Evolutionary conservation across 2,113 vertebrate genomes (phyloP), one percentile per base, ranked within the genome.

Genomic region (Rattus rattus): DNA sequence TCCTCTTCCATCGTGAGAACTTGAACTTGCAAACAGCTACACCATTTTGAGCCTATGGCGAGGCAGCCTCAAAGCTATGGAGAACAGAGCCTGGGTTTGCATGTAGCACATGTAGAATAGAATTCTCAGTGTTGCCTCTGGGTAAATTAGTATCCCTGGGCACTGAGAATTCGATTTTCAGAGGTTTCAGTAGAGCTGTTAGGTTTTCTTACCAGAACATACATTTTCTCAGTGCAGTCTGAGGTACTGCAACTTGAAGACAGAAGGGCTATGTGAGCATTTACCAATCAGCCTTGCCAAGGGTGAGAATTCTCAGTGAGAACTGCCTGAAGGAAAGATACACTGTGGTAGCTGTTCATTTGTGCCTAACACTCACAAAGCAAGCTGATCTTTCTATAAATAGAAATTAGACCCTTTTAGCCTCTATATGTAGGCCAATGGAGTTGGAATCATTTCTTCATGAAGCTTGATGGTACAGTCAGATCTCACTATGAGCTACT

Each of bases 241-340:
- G 33, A 70, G 47, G 33, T 54, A 88, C 26, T 54, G 47, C n/a
- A 54, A 9, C 67, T 70, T 24, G 97, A 92, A 97, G 97, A 97
- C 95, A 97, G 95, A 97, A 97, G 96, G 94, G 96, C 96, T 95
- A 96, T 98, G 98, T 96, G 96, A 94, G 96, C 96, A 94, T 97
- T 95, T 79, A 94, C 96, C 90, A 95, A 87, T 93, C 94, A 97
- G 86, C 96, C 96, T 95, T 90, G 86, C 30, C 84, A 43, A 84
- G 94, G 86, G 5, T 69, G 97, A 96, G 73, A 77, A 28, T n/a
- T 75, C 52, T 70, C 65, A 33, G 69, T 28, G 9, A 80, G 70
- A 20, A 22, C 12, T 33, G 1, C 8, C 56, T 22, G 0, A 0
- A 84, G 30, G 5, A 30, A 69, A 49, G 67, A 28, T 1, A 3